Evolutionary conservation across 2,113 vertebrate genomes (phyloP).

Genomic region (Rhinolophus ferrumequinum): DNA sequence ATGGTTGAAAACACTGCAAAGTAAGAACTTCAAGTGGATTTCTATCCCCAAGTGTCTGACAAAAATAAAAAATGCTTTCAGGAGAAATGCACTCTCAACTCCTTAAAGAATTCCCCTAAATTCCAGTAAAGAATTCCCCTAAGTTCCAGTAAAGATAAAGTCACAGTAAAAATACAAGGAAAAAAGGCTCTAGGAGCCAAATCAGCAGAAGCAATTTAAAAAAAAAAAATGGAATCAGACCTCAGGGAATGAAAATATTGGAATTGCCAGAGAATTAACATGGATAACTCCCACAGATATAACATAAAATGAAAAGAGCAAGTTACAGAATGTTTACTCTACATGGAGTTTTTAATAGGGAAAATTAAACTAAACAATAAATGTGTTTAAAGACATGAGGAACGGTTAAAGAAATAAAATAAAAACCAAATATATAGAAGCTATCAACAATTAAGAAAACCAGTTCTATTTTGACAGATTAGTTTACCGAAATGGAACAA

Average conservation of each 20-base stretch:
- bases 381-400: neutral
- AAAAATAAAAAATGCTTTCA: neutral
- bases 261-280: neutral
- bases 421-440: neutral
- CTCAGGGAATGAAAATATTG: neutral
- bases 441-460: neutral
- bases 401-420: neutral
- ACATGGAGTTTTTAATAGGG: neutral
- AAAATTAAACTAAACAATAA: neutral
- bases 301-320: neutral
- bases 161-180: neutral
- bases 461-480: neutral
- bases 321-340: neutral
- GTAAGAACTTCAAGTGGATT: neutral
- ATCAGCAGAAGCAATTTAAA: neutral
- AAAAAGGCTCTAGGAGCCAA: neutral
- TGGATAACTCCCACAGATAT: neutral
- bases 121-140: slow-evolving; percentile 9
- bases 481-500: neutral
- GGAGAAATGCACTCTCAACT: neutral
- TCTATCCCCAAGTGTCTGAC: neutral
- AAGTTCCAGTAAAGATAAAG: neutral
- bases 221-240: neutral
- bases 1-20: neutral
- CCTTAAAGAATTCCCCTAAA: neutral